Percentiles rank a stretch among this genome's conserved stretches.
Conservation (phyloP, 1,140 invertebrate genomes). For the Papilio machaon region DNA sequence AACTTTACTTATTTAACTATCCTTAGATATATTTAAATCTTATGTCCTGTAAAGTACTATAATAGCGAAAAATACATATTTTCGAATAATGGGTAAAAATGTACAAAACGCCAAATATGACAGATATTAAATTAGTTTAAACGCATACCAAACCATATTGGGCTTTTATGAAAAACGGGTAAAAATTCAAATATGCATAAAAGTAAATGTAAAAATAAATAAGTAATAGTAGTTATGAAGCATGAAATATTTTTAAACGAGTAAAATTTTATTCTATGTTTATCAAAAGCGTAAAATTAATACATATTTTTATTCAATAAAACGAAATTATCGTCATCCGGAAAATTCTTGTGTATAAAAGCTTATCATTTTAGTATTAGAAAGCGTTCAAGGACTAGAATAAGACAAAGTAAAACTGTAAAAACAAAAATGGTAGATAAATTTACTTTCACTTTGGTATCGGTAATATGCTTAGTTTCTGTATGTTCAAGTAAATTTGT, state of each 20-base stretch:
- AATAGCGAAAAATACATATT: too few species aligned
- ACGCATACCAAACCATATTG: too few species aligned
- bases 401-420: not conserved
- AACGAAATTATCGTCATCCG: not conserved
- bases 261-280: not conserved
- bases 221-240: not conserved
- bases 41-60: too few species aligned
- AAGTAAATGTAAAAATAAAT: not conserved
- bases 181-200: too few species aligned
- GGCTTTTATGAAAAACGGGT: too few species aligned
- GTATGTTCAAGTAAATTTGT: not conserved
- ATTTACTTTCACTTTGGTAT: not conserved
- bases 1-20: too few species aligned
- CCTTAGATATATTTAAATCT: too few species aligned
- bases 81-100: too few species aligned
- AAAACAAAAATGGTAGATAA: conserved; percentile 2
- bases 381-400: not conserved
- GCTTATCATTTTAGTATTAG: not conserved
- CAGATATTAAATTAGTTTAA: too few species aligned
- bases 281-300: not conserved
- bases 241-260: not conserved
- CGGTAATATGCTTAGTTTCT: not conserved
- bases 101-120: too few species aligned
- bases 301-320: not conserved
- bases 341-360: too few species aligned